Evolutionary conservation across 2,888 invertebrate genomes (phyloP).

Genomic region (Morpho deidamia): DNA sequence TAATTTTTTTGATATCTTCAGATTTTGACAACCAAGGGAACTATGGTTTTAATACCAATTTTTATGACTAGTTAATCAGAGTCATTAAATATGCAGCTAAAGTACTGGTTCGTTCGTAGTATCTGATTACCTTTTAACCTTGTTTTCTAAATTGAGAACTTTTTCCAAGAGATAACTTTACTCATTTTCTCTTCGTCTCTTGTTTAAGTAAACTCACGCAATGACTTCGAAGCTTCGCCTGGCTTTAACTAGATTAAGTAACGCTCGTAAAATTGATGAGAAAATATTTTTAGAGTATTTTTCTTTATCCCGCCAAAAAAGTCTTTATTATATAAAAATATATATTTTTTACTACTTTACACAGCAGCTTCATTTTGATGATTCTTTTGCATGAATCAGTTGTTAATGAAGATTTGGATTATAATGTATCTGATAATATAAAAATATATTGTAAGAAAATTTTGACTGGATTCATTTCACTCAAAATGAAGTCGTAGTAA

Average conservation of each 20-base stretch:
- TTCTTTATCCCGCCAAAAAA: too few relatives aligned
- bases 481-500: too few relatives aligned
- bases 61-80: slow-evolving; percentile 10
- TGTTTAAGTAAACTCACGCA: slow-evolving; percentile 58
- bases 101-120: slow-evolving; percentile 37
- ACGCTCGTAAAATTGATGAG: slow-evolving; percentile 50
- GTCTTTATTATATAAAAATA: too few relatives aligned
- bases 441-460: too few relatives aligned
- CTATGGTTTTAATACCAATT: slow-evolving; percentile 3
- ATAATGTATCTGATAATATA: too few relatives aligned
- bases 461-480: too few relatives aligned
- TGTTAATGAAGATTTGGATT: too few relatives aligned
- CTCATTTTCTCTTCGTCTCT: slow-evolving; percentile 67
- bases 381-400: too few relatives aligned
- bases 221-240: slow-evolving; percentile 35
- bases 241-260: slow-evolving; percentile 59
- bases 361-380: too few relatives aligned
- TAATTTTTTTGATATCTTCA: too few relatives aligned
- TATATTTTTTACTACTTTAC: too few relatives aligned
- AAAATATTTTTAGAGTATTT: slow-evolving; percentile 7
- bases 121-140: slow-evolving; percentile 57
- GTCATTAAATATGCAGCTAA: slow-evolving; percentile 6
- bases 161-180: slow-evolving; percentile 60
- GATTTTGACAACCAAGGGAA: too few relatives aligned
- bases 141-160: slow-evolving; percentile 47